Evolutionary conservation across 2,113 vertebrate species (phyloP), one percentile per base, ranked within the genome.

Genomic region (Jaculus jaculus): DNA sequence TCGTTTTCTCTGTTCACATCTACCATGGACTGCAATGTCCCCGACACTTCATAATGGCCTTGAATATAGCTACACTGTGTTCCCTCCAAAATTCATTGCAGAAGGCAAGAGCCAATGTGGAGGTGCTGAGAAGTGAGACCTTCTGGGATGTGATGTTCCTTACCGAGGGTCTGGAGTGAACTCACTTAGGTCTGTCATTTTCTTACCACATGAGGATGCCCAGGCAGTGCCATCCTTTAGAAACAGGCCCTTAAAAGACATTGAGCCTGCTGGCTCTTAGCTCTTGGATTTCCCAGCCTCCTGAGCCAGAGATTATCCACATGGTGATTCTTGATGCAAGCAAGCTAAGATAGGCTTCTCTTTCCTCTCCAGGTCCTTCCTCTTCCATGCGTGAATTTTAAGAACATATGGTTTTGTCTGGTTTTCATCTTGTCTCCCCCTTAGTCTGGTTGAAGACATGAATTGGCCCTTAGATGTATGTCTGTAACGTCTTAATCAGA

Each of bases 401-500:
- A 60, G 7, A 24, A 61, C 2, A 24, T 80, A 93, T 72, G 9
- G 20, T 85, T 54, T 51, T 75, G 0, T 58, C 73, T 78, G n/a
- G 5, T 72, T 37, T 90, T 34, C 24, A 26, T 15, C 30, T 89
- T 78, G 7, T 78, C 30, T 80, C 28, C 17, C 39, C 1, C 34
- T 7, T 83, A 79, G n/a, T n/a, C 1, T 5, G 91, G 34, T 84
- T 87, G 60, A 82, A 91, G 37, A 66, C 9, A n/a, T 32, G 66
- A 16, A 82, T 47, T 13, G 3, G 16, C 54, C 58, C 17, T 24
- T 23, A 89, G 11, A 51, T 92, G 51, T 51, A 74, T 84, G 74
- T 61, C 75, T 77, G 69, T 63, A 42, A 84, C 74, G 90, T 79
- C 18, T 87, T n/a, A n/a, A n/a, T n/a, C n/a, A n/a, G n/a, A n/a